Base-by-base conservation (phyloP, 2,888 invertebrate genomes). In the Vandiemenella viatica region DNA sequence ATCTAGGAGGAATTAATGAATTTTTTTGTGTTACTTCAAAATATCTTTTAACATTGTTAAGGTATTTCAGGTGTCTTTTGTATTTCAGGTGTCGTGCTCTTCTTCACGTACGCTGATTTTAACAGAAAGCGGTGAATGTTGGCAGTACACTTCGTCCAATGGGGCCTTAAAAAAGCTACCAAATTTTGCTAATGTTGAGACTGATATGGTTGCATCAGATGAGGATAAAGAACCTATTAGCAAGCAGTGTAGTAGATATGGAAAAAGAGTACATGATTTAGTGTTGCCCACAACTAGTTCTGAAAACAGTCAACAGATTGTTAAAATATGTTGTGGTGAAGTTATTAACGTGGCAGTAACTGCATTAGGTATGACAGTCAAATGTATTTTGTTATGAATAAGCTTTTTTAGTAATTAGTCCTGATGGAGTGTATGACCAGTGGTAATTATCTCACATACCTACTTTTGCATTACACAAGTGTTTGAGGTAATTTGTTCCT, bases 321-420 rank as follows among this genome's bases (percentile, higher is more conserved):
- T 61, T 17, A 64, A 70, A 52, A 66, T 75, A 46, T 65, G 66
- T 37, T 67, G 68, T 55, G 72, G 74, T 7, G 61, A 63, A 17
- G 67, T 65, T 46, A 65, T 74, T 20, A 68, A 64, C 52, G 62
- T 72, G 4, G 73, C 69, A 8, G 40, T 26, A 41, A 21, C 46
- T 18, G 26, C 19, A 20, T 37, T 23, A 16, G 40, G 21, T 18
- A 18, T 15, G 15, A 20, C 3, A 6, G 17, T 3, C 19, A 42
- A 0, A 22, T 21, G 10, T 18, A 40, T n/a, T 45, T 32, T 5
- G n/a, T 18, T 17, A n/a, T 43, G 20, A 42, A 19, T 5, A 42
- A 17, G 46, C 18, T 46, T 48, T 22, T 21, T 32, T 47, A 17
- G 16, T 4, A 37, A 21, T 45, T 26, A n/a, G n/a, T n/a, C n/a